Evolutionary conservation across 2,797 vertebrate species (phyloP).

Genomic region (Pitangus sulphuratus): DNA sequence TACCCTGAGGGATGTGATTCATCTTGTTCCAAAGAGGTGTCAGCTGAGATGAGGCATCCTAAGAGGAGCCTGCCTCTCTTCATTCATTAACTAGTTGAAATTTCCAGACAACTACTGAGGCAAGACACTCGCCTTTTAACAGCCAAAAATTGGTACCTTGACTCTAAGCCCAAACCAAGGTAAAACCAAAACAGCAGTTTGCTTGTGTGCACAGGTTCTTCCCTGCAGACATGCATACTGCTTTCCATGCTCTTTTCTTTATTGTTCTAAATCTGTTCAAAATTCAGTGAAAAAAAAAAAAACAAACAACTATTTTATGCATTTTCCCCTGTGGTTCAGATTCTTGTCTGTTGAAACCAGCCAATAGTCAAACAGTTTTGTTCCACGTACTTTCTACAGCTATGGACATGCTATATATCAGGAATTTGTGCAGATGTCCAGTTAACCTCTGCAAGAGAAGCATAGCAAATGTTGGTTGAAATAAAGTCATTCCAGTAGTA

Average conservation of each 20-base stretch:
- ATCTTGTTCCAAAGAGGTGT: neutral
- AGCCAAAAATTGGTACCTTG: neutral
- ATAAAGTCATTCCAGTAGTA: neutral
- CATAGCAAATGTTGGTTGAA: neutral
- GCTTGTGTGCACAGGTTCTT: neutral
- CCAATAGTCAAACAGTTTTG: neutral
- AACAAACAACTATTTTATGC: rapidly evolving
- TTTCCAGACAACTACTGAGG: neutral
- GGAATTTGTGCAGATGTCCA: neutral
- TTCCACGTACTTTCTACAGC: neutral
- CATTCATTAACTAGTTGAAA: neutral
- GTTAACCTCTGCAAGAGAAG: neutral
- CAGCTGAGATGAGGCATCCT: neutral
- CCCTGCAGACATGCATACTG: neutral
- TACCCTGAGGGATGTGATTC: neutral
- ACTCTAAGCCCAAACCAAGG: neutral
- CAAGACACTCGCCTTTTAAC: neutral
- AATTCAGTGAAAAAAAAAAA: neutral
- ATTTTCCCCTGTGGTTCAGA: neutral
- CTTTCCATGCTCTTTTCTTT: neutral
- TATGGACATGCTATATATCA: neutral
- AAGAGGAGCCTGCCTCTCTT: neutral
- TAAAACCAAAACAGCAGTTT: neutral
- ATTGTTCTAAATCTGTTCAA: neutral
- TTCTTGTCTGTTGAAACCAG: neutral